Base-by-base conservation (phyloP, 2,888 invertebrate genomes). In the Lobophora halterata region DNA sequence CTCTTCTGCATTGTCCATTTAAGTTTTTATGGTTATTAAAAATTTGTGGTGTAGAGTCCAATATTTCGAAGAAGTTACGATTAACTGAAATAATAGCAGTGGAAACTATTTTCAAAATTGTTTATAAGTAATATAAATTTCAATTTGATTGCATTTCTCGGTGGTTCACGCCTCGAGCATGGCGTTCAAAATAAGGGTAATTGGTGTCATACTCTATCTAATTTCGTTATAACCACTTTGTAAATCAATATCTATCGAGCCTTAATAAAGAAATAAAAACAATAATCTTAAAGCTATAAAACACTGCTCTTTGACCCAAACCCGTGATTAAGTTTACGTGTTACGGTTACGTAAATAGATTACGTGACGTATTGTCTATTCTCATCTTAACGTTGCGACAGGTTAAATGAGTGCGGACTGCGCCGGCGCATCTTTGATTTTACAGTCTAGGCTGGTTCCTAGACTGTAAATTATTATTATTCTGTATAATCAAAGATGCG, bases 361-460 rank as follows among this genome's bases (percentile, higher is more conserved):
- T 53, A 39, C 46, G 43, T 39, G 53, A 52, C 38, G 19, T 12
- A 32, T 33, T 43, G 48, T 52, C n/a, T n/a, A 53, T 53, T 49
- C 46, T 55, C 58, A 54, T 58, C 58, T 61, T 61, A 52, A 52
- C 38, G 9, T 33, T 47, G 51, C 53, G 58, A 55, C 60, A 58
- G 42, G 43, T 59, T 61, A 45, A 48, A 42, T 30, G 39, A 35
- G 31, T 28, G 23, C 23, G 37, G 26, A 24, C 24, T 37, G 28
- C 33, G 39, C 33, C 3, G 24, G 38, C 28, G 33, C 33, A 21
- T 27, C 25, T 43, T 37, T 43, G 43, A 43, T 43, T 43, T 33
- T 43, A 3, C 18, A 38, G 43, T 17, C 10, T 5, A 29, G 14
- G 33, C 7, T 16, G n/a, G 12, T 5, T 6, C 2, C 17, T 6